Percentiles rank a stretch among this genome's conserved stretches.
These are phyloP conservation scores for Eupelmus urozonus DNA, from an alignment of 2,888 invertebrate species.

Conservation along the genomic window DNA sequence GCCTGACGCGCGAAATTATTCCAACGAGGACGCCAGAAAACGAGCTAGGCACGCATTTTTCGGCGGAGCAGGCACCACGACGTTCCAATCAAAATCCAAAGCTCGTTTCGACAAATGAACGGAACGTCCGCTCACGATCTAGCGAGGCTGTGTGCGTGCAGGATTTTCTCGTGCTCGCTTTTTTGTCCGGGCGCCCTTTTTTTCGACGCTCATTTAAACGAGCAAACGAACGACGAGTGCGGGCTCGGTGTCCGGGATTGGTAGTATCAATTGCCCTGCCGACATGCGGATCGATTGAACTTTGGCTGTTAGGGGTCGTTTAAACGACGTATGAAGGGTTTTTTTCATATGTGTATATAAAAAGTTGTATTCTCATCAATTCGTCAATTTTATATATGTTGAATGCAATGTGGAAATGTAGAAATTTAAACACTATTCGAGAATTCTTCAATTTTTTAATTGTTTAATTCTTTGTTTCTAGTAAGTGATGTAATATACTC, in stretches of 20 bases:
- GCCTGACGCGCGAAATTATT: slow-evolving; percentile 15
- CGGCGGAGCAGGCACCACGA: not conserved
- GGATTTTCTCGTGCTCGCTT: slow-evolving; percentile 3
- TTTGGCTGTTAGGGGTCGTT: not conserved
- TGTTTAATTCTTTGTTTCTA: too few relatives aligned
- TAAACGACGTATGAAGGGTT: not conserved
- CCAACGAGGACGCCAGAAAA: not conserved
- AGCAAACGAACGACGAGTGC: slow-evolving; percentile 15
- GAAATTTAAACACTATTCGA: too few relatives aligned
- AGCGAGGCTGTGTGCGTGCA: not conserved
- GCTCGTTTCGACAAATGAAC: slow-evolving; percentile 42
- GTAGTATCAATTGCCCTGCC: slow-evolving; percentile 20
- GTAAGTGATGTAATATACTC: too few relatives aligned
- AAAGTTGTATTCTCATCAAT: not conserved
- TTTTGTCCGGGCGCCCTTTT: slow-evolving; percentile 6
- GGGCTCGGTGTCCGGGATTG: not conserved
- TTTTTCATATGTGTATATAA: not conserved
- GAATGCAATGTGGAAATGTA: too few relatives aligned
- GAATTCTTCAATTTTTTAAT: too few relatives aligned
- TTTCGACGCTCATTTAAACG: slow-evolving; percentile 25
- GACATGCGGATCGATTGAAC: not conserved
- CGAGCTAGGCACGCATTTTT: not conserved
- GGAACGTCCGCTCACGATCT: not conserved
- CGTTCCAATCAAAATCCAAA: slow-evolving; percentile 46
- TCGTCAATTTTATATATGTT: not conserved